Percentiles rank a stretch among this genome's conserved stretches.
Evolutionary conservation across 2,113 vertebrate genomes (phyloP).

Genomic region (Sinocyclocheilus maitianheensis): DNA sequence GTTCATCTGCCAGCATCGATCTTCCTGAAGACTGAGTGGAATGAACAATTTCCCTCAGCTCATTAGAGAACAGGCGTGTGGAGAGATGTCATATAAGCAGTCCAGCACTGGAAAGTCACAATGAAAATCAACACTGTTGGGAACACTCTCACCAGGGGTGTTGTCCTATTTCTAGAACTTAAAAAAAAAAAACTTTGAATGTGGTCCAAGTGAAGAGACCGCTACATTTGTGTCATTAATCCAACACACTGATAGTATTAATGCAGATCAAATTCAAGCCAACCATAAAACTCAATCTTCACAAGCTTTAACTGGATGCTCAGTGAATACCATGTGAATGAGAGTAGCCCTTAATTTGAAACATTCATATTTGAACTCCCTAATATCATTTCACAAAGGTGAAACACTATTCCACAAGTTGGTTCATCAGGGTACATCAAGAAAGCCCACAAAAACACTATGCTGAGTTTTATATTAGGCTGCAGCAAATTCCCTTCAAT

Average conservation of each 20-base stretch:
- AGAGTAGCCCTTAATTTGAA: neutral
- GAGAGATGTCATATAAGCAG: neutral
- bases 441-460: neutral
- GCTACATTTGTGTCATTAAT: constrained; percentile 14
- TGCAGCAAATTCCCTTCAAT: neutral
- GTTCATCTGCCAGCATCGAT: constrained; percentile 11
- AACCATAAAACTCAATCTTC: constrained; percentile 29
- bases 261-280: constrained; percentile 40
- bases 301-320: constrained; percentile 40
- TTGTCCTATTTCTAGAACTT: neutral
- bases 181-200: neutral
- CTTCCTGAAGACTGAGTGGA: constrained; percentile 14
- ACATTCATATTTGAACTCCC: neutral
- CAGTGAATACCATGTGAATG: constrained; percentile 21
- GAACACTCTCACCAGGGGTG: constrained; percentile 5
- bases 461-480: neutral
- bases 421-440: neutral
- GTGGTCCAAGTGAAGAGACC: constrained; percentile 8
- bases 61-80: neutral
- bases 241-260: neutral
- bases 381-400: neutral
- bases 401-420: constrained; percentile 16
- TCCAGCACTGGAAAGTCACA: constrained; percentile 5
- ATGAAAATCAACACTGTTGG: constrained; percentile 19
- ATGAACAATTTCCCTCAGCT: neutral